Percentiles rank a stretch among this genome's conserved stretches.
Conservation (phyloP, 2,888 invertebrate species). For the Xylota sylvarum region DNA sequence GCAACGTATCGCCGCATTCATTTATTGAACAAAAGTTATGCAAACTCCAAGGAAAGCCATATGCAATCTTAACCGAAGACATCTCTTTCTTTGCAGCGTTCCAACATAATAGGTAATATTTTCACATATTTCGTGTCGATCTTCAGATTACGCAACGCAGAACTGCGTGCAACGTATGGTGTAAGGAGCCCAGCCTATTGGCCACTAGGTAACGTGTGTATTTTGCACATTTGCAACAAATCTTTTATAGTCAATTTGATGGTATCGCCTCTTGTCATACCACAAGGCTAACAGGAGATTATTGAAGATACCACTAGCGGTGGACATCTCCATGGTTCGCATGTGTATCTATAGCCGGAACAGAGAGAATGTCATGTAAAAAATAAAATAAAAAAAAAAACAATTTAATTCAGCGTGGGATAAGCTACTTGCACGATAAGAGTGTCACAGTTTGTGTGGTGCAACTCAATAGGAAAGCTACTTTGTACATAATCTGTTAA, state of each 20-base stretch:
- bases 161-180: slow-evolving; percentile 13
- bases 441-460: slow-evolving; percentile 54
- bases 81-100: slow-evolving; percentile 37
- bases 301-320: slow-evolving; percentile 67
- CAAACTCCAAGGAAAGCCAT: slow-evolving; percentile 20
- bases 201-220: slow-evolving; percentile 64
- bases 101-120: slow-evolving; percentile 70
- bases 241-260: slow-evolving; percentile 74
- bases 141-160: slow-evolving; percentile 61
- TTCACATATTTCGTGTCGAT: slow-evolving; percentile 75
- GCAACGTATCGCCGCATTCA: slow-evolving; percentile 38
- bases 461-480: slow-evolving; percentile 42
- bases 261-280: slow-evolving; percentile 74
- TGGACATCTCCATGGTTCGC: slow-evolving; percentile 64
- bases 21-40: slow-evolving; percentile 49
- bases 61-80: slow-evolving; percentile 26
- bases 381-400: slow-evolving; percentile 24
- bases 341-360: slow-evolving; percentile 12
- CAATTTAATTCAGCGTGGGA: slow-evolving; percentile 73
- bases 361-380: slow-evolving; percentile 26
- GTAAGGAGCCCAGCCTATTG: slow-evolving; percentile 27
- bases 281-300: slow-evolving; percentile 75
- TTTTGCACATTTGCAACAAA: slow-evolving; percentile 74
- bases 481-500: slow-evolving; percentile 36
- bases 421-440: slow-evolving; percentile 58